Evolutionary conservation across 2,797 vertebrate species (phyloP), one percentile per base, ranked within the genome.

Genomic region (Schizopygopsis malacanthus): DNA sequence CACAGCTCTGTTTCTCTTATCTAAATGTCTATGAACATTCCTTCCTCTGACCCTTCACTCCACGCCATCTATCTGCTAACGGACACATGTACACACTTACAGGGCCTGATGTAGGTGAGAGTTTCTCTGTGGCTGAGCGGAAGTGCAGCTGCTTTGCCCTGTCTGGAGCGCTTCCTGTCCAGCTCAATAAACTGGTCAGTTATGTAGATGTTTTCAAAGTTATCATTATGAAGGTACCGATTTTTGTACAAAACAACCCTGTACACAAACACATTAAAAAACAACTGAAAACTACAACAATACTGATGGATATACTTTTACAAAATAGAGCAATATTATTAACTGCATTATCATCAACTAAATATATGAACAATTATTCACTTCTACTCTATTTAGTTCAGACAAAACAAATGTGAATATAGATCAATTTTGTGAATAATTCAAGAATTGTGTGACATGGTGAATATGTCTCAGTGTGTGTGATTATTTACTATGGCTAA

Each of bases 171-270:
- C 39, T 70, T 59, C 0, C 84, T 87, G 86, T 99, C 96, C 86
- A 98, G 80, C 50, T 89, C 87, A 56, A 95, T 82, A 8, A 99
- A 97, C 50, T 88, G 89, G 28, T 88, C 81, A 0, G 92, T 97
- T 93, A 99, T 95, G 90, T 97, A 99, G 47, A 96, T 0, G 33
- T 99, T 99, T 89, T 99, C 97, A 0, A 96, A 97, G 80, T 86
- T 18, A 15, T 97, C 92, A 0, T 94, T 81, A 7, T 37, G 67
- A 25, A 98, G 93, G 90, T 97, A 99, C 0, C 81, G 79, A 9
- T 90, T 92, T 13, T 92, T 94, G 91, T 99, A 99, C 2, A 83
- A 70, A 25, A 93, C 52, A 0, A 97, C 97, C 54, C 97, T 98
- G 86, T 73, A 86, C 70, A 89, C 65, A 87, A 67, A 41, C 7